Evolutionary conservation across 2,888 invertebrate species (phyloP), one percentile per base, ranked within the genome.

Genomic region (Mythimna impura): DNA sequence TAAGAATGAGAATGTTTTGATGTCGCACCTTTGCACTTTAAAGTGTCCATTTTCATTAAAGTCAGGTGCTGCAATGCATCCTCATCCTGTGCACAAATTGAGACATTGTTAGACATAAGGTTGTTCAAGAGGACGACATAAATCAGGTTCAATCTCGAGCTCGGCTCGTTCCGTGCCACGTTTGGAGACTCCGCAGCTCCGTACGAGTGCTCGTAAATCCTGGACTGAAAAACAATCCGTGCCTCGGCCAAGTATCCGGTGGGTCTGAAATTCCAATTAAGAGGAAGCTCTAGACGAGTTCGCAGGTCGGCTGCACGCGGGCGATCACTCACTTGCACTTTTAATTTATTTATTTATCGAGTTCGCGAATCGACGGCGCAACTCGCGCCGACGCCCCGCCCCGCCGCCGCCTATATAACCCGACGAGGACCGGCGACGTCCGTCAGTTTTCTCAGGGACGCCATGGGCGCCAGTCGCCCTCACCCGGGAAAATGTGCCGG

Each of bases 331-430:
- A 96, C 96, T 96, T 96, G 96, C 96, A 96, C 96, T 96, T 96
- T 96, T 96, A 96, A 96, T 96, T 96, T 96, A 96, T 96, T 96
- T 96, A 96, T 96, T 96, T 96, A 96, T 96, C 93, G 96, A 93
- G 94, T 95, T 93, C 95, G 95, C 94, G 94, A 92, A 93, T 94
- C 95, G 95, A 96, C 96, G 94, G 95, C 95, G 96, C 96, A 95
- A 95, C 94, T 94, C 96, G 94, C 91, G 94, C 91, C 90, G 91
- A 88, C 93, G 92, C 93, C 94, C 92, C 94, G 92, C 93, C 95
- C 93, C 94, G 90, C 94, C 90, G 87, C 90, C 87, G 89, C 85
- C 92, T 96, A 94, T 96, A 95, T 89, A 96, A 94, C 80, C 87
- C 89, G 90, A 87, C 82, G 91, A 91, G 88, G 89, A 93, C 87